Evolutionary conservation across 1,140 invertebrate species (phyloP), one percentile per base, ranked within the genome.

Genomic region (Saccostrea glomerata): DNA sequence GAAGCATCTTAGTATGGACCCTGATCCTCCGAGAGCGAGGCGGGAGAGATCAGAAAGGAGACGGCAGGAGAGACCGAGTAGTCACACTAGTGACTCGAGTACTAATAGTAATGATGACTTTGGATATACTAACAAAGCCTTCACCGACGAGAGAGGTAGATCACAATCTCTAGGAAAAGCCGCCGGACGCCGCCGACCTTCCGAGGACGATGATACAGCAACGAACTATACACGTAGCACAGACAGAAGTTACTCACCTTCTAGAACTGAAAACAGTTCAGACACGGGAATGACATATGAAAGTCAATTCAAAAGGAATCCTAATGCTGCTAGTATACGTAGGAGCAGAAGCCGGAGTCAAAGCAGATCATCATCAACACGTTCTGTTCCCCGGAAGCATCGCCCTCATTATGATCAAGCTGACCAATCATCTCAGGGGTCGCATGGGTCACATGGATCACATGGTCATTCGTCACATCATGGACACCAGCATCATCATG

Each of bases 51-150:
- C 47, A 0, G 84, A 85, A 23, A 58, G 84, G 25, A 60, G 84
- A 15, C 54, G 84, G 5, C 17, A 60, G 15, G n/a, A 60, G 40
- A 85, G 84, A 63, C 30, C 55, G 6, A 36, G n/a, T 60, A 85
- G 84, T 63, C 84, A 85, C 1, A 85, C 84, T 60, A 85, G 84
- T 56, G 84, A 85, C 20, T 85, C 84, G 5, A 85, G 84, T 85
- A 47, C 9, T 13, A 56, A 85, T 30, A 85, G 84, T 85, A 47
- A 20, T 13, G 84, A 85, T 30, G 84, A 85, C 25, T 25, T 15
- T 25, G 84, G 84, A 25, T 63, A 60, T 13, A 63, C 58, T 63
- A 85, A 85, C 56, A 54, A 36, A 60, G 84, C 84, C 7, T 85
- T 85, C 30, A 85, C 84, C 9, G 84, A 85, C 20, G 84, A 85